These are phyloP conservation scores for Atta texana DNA, from an alignment of 1,140 invertebrate genomes.

Conservation along the genomic window DNA sequence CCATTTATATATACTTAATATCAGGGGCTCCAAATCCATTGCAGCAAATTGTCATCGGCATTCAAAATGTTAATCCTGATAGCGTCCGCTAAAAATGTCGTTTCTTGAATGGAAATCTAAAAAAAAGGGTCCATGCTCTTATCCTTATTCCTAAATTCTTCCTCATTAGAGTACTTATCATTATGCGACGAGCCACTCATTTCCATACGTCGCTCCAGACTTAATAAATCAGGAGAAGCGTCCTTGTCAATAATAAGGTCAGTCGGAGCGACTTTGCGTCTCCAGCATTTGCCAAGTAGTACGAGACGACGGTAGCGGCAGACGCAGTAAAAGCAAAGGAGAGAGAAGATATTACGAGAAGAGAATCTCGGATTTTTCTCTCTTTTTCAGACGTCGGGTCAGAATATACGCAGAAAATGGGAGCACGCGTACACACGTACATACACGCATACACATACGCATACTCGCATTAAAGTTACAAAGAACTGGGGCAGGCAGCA, in stretches of 20 bases:
- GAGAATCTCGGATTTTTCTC: background rate
- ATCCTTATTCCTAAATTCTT: background rate
- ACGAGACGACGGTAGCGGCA: conserved; percentile 48
- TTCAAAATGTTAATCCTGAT: conserved; percentile 4
- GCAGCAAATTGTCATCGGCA: conserved; percentile 8
- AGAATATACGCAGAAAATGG: conserved; percentile 1
- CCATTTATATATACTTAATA: conserved; percentile 2
- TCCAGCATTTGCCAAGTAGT: conserved; percentile 79
- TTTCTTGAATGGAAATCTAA: background rate
- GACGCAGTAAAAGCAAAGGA: background rate
- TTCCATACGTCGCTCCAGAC: conserved; percentile 60
- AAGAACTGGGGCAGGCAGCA: conserved; percentile 19
- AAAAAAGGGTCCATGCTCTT: background rate
- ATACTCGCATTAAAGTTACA: background rate
- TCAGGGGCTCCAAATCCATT: background rate
- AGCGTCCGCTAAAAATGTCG: background rate
- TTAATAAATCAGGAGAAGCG: conserved; percentile 73
- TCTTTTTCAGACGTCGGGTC: background rate
- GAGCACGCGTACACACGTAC: conserved; percentile 17
- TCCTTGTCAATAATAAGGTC: conserved; percentile 78
- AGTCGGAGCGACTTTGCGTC: conserved; percentile 71
- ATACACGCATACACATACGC: background rate
- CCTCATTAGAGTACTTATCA: conserved; percentile 49
- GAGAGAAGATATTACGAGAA: background rate
- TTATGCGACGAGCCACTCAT: conserved; percentile 57